These are phyloP conservation scores for Acanthaster planci DNA, from an alignment of 35 echinoderm and acorn worm species.

Conservation along the genomic window DNA sequence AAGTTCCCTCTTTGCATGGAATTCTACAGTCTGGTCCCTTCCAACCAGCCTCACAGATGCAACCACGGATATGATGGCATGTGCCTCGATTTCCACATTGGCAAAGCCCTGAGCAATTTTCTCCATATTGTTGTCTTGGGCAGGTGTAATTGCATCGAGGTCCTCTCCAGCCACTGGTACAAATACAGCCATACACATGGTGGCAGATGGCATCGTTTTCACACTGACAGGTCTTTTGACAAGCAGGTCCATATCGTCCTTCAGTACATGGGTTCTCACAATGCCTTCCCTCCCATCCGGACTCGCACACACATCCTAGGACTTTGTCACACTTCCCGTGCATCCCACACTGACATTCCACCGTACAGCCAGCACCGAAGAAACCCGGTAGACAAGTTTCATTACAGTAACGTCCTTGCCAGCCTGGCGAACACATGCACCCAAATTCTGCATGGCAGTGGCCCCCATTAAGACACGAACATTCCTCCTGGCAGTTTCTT, in stretches of 20 bases:
- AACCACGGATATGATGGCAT: slow-evolving; percentile 58
- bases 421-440: slow-evolving; percentile 75
- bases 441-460: slow-evolving; percentile 53
- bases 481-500: slow-evolving; percentile 59
- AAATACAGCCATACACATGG: slow-evolving; percentile 57
- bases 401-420: slow-evolving; percentile 55
- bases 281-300: slow-evolving; percentile 72
- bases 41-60: slow-evolving; percentile 81
- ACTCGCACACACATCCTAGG: slow-evolving; percentile 61
- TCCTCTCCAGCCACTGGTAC: slow-evolving; percentile 70
- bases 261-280: slow-evolving; percentile 55
- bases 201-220: slow-evolving; percentile 68
- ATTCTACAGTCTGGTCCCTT: slow-evolving; percentile 65
- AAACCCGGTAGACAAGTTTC: slow-evolving; percentile 29
- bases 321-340: slow-evolving; percentile 52
- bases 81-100: slow-evolving; percentile 57
- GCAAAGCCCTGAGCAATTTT: slow-evolving; percentile 52
- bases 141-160: slow-evolving; percentile 48
- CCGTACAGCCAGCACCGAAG: slow-evolving; percentile 56
- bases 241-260: slow-evolving; percentile 69
- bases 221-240: slow-evolving; percentile 67
- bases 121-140: slow-evolving; percentile 39
- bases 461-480: slow-evolving; percentile 67
- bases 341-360: slow-evolving; percentile 66
- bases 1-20: slow-evolving; percentile 56